Percentiles rank a stretch among this genome's conserved stretches.
Evolutionary conservation across 2,888 invertebrate species (phyloP).

Genomic region (Hydrotaea diabolus): DNA sequence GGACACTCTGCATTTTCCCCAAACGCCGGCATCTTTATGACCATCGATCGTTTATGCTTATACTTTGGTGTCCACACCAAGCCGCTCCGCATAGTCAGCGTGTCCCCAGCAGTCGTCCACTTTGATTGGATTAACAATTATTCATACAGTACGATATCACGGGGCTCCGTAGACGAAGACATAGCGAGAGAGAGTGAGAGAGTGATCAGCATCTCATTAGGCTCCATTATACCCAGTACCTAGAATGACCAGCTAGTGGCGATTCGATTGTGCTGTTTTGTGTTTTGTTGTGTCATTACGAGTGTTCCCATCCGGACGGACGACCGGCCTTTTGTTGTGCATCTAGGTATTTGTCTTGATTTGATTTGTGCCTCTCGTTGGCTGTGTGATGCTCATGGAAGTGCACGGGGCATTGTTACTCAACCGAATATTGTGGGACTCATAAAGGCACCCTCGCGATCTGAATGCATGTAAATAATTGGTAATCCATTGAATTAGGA

Average conservation of each 20-base stretch:
- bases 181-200: neutral
- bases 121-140: constrained; percentile 67
- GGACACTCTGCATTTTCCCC: neutral
- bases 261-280: constrained; percentile 33
- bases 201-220: constrained; percentile 57
- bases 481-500: constrained; percentile 63
- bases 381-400: neutral
- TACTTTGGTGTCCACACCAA: neutral
- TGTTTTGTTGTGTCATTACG: constrained; percentile 55
- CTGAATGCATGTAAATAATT: constrained; percentile 62
- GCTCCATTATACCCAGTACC: constrained; percentile 54
- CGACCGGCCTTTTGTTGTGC: constrained; percentile 42
- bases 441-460: constrained; percentile 51
- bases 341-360: constrained; percentile 51
- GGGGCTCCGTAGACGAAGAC: neutral
- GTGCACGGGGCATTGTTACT: constrained; percentile 16
- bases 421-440: constrained; percentile 25
- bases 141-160: constrained; percentile 34
- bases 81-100: neutral
- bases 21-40: neutral
- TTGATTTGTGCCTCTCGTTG: constrained; percentile 59
- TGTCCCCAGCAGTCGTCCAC: neutral
- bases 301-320: constrained; percentile 21
- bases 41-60: neutral
- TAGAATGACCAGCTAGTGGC: neutral